These are phyloP conservation scores for Synanthedon vespiformis DNA, from an alignment of 2,888 invertebrate genomes.

Conservation along the genomic window DNA sequence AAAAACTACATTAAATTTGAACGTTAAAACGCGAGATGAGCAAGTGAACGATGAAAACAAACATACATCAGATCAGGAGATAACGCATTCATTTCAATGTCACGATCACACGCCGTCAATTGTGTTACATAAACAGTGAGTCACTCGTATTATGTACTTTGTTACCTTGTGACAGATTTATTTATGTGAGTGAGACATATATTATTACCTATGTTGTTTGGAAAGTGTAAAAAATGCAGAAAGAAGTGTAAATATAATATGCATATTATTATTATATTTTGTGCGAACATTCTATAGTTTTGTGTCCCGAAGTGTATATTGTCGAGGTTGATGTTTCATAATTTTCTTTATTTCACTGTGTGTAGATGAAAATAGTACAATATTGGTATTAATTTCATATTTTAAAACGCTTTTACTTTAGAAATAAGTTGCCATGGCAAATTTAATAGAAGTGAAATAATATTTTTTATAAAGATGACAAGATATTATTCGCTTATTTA, in stretches of 20 bases:
- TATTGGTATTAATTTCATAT: no score
- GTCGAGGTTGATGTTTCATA: slow-evolving; percentile 10
- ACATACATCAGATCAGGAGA: not conserved
- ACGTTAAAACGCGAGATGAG: not conserved
- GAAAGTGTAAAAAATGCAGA: slow-evolving; percentile 52
- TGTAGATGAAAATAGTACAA: no score
- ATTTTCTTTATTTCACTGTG: no score
- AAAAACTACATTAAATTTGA: no score
- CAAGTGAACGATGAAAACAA: not conserved
- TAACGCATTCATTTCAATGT: slow-evolving; percentile 2
- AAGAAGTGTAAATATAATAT: slow-evolving; percentile 44
- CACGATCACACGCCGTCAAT: slow-evolving; percentile 1
- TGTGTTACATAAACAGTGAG: not conserved
- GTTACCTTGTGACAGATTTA: not conserved
- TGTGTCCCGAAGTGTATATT: slow-evolving; percentile 5
- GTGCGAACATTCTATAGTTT: no score
- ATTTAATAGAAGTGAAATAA: no score
- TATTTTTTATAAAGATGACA: no score
- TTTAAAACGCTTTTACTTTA: no score
- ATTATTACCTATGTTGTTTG: slow-evolving; percentile 36
- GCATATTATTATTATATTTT: not conserved
- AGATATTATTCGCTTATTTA: no score
- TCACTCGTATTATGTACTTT: not conserved
- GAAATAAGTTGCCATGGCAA: no score
- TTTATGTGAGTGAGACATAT: not conserved